Base-by-base conservation (phyloP, 2,797 vertebrate genomes). In the Anguilla megastoma region DNA sequence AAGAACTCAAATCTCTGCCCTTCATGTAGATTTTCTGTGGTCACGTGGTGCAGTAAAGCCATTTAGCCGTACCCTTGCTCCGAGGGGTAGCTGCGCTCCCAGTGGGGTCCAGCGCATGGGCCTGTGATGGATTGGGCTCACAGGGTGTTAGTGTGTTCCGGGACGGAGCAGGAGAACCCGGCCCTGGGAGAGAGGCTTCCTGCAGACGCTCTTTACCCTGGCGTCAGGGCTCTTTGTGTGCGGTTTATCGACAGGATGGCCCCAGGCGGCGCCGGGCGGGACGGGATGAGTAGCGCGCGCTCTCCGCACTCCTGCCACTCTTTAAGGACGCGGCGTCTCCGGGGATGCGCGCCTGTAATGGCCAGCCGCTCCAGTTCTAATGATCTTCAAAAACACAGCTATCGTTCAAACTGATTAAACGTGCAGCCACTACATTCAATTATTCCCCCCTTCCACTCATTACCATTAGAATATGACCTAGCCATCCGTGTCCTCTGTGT, bases 121-220 rank as follows among this genome's bases (percentile, higher is more conserved):
- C 88, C 58, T 86, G 89, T 94, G 93, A 95, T 95, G 94, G 93
- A 94, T 94, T 90, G 91, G 90, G 90, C 90, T 91, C 91, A 87
- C 74, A 50, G 69, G 48, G 84, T 56, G 74, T 86, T 87, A 88
- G 88, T 85, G 71, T 80, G 88, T 88, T 88, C 30, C 80, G 45
- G 88, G 63, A 63, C 21, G 27, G 45, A 89, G 63, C 76, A 69
- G 63, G 84, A 18, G 84, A 82, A 88, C 50, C 54, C 76, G 45
- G 50, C 27, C 76, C 85, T 63, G 76, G 86, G 88, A 82, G 88
- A 85, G 85, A 87, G 69, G 41, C 71, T 48, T 88, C 30, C 56
- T 41, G 76, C 58, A 30, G 48, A 83, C n/a, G 45, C 56, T 52
- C 80, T 50, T 87, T 84, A 66, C 84, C 41, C 79, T 2, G 27